Evolutionary conservation across 2,888 invertebrate genomes (phyloP).

Genomic region (Saturnia japonica): DNA sequence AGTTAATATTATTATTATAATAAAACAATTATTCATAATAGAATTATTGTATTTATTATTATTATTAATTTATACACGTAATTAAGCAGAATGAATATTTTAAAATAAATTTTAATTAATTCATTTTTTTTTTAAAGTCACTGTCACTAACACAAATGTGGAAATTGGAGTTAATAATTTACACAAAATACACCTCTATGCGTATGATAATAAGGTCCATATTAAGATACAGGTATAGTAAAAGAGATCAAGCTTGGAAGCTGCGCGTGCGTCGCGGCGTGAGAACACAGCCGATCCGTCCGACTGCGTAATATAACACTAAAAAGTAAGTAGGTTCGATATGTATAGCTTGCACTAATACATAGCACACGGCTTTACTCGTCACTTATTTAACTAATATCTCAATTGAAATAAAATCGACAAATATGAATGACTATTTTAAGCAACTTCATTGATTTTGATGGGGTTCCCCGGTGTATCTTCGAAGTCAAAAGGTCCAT

Average conservation of each 20-base stretch:
- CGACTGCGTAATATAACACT: slow-evolving; percentile 5
- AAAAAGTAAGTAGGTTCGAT: slow-evolving; percentile 1
- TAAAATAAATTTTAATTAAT: background rate
- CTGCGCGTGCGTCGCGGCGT: background rate
- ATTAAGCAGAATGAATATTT: background rate
- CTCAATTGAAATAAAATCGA: no score
- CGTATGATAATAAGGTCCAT: background rate
- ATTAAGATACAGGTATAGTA: background rate
- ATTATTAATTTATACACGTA: background rate
- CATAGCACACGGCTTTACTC: background rate
- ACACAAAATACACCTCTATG: background rate
- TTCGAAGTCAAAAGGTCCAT: no score
- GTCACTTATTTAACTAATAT: background rate
- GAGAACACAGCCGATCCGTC: slow-evolving; percentile 5
- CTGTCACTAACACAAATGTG: background rate
- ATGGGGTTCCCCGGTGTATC: no score
- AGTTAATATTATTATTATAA: no score
- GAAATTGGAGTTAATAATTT: background rate
- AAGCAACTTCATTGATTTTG: no score
- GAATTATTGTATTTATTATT: background rate
- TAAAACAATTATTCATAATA: no score
- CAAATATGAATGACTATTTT: no score
- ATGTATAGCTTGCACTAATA: background rate
- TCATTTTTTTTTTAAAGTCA: background rate
- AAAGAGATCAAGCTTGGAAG: slow-evolving; percentile 2